These are phyloP conservation scores for Pediacus dermestoides DNA, from an alignment of 2,888 invertebrate genomes.

Conservation along the genomic window DNA sequence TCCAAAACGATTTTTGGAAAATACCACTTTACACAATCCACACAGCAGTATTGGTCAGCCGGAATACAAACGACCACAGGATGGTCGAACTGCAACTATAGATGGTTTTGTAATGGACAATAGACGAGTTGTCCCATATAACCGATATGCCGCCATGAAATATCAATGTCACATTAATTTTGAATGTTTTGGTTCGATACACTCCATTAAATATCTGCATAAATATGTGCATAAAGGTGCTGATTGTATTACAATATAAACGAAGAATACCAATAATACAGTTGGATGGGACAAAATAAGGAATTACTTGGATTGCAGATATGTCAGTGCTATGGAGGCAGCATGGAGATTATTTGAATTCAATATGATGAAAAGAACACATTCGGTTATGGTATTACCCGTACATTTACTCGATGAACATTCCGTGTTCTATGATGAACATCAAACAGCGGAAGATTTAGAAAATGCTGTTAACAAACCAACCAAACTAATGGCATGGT, in stretches of 20 bases:
- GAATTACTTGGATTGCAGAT: constrained; percentile 35
- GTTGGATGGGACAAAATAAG: constrained; percentile 33
- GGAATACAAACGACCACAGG: constrained; percentile 3
- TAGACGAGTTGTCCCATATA: constrained; percentile 18
- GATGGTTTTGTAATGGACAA: constrained; percentile 12
- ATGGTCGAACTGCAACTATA: not conserved
- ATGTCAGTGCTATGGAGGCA: constrained; percentile 41
- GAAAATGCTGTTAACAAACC: constrained; percentile 9
- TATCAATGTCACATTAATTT: constrained; percentile 26
- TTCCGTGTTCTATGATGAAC: constrained; percentile 15
- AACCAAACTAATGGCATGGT: constrained; percentile 32
- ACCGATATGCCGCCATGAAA: constrained; percentile 17
- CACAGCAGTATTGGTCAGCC: not conserved
- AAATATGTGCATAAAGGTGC: constrained; percentile 18
- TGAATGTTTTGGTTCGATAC: constrained; percentile 20
- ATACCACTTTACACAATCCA: not conserved
- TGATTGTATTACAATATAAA: constrained; percentile 4
- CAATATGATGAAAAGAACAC: constrained; percentile 29
- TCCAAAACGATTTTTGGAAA: not conserved
- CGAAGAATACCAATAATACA: not conserved
- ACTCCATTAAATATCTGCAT: constrained; percentile 24
- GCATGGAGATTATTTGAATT: constrained; percentile 39
- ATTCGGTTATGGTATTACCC: constrained; percentile 35
- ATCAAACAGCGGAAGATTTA: constrained; percentile 15
- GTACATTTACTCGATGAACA: constrained; percentile 38